These are phyloP conservation scores for Nasua narica DNA, from an alignment of 2,797 vertebrate species.

Conservation along the genomic window DNA sequence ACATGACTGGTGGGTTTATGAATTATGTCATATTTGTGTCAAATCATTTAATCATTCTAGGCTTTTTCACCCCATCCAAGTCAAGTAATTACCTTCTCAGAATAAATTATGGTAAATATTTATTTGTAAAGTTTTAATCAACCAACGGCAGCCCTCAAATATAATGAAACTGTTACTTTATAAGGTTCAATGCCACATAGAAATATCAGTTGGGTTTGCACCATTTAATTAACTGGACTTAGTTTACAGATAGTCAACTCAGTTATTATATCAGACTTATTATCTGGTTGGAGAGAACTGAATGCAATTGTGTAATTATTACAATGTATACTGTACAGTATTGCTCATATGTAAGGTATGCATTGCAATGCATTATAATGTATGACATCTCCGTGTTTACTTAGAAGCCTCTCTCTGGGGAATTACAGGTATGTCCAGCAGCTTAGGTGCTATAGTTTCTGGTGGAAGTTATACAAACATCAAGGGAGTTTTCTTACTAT, in stretches of 20 bases:
- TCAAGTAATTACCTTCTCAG: neutral
- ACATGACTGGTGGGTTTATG: neutral
- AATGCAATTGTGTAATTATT: neutral
- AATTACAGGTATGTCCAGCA: neutral
- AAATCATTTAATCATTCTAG: neutral
- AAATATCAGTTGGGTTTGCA: conserved; percentile 63
- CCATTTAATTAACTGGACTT: conserved; percentile 54
- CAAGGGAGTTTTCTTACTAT: neutral
- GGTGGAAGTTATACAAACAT: neutral
- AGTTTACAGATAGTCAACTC: neutral
- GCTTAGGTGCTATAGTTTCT: neutral
- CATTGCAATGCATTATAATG: neutral
- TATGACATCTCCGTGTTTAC: neutral
- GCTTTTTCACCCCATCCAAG: neutral
- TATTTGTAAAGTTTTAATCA: conserved; percentile 13
- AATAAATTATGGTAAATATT: neutral
- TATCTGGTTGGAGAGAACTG: neutral
- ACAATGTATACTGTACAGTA: neutral
- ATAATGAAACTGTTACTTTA: neutral
- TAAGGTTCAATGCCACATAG: neutral
- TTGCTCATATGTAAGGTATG: neutral
- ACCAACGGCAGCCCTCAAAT: neutral
- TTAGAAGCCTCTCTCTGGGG: neutral
- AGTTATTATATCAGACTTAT: conserved; percentile 44
- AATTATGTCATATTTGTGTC: neutral